Evolutionary conservation across 2,888 invertebrate species (phyloP).

Genomic region (Cryptops parisi): DNA sequence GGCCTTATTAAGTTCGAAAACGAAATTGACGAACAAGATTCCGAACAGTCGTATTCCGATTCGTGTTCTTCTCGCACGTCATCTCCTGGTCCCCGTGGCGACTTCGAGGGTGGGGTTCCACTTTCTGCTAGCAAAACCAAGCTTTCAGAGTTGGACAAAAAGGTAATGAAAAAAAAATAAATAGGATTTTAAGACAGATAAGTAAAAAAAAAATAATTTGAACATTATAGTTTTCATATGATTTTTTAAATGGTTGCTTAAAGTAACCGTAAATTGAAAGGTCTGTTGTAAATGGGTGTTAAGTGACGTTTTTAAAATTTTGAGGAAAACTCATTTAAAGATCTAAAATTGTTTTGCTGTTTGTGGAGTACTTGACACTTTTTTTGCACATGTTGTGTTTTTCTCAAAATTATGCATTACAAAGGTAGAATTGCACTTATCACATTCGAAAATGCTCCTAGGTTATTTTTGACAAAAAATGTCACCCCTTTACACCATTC

Average conservation of each 20-base stretch:
- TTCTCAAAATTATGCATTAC: no score
- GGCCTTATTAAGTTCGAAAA: conserved; percentile 65
- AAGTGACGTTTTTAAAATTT: no score
- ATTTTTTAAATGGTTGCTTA: not conserved
- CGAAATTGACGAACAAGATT: conserved; percentile 68
- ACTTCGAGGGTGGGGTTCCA: conserved; percentile 17
- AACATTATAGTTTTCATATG: not conserved
- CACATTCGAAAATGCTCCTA: no score
- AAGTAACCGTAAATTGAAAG: not conserved
- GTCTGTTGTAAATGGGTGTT: no score
- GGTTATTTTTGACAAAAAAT: no score
- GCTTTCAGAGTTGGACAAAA: conserved; percentile 49
- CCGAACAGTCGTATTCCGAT: conserved; percentile 23
- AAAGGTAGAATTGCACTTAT: no score
- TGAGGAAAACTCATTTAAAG: no score
- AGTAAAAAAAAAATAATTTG: no score
- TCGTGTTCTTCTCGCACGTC: conserved; percentile 7
- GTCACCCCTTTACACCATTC: no score
- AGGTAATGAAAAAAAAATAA: conserved; percentile 24
- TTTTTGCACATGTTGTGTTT: no score
- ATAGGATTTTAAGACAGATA: not conserved
- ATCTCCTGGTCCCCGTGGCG: conserved; percentile 7
- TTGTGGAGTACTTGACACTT: no score
- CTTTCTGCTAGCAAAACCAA: conserved; percentile 7
- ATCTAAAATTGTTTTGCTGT: no score